Conservation (phyloP, 1,140 invertebrate species). For the Octopus sinensis region DNA sequence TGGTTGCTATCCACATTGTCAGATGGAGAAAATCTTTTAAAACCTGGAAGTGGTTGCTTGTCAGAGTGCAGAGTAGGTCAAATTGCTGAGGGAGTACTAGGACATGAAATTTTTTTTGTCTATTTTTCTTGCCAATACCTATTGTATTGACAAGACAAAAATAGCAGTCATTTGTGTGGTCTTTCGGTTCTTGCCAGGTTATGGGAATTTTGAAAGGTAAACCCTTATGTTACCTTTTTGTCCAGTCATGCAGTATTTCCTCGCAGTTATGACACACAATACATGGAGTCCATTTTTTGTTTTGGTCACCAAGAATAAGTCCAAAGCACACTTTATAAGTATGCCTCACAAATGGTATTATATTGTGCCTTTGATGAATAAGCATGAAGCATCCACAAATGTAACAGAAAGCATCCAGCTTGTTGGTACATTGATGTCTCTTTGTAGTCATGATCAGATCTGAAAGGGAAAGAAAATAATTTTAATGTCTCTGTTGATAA, state of each 20-base stretch:
- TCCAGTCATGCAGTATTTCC: too few relatives aligned
- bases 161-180: not conserved
- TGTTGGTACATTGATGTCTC: not conserved
- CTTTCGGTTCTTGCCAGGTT: not conserved
- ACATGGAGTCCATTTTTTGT: too few relatives aligned
- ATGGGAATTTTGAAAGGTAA: not conserved
- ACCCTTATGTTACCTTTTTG: too few relatives aligned
- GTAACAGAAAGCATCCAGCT: not conserved
- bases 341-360: too few relatives aligned
- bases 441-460: not conserved
- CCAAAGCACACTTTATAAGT: too few relatives aligned
- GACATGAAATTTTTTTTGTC: not conserved
- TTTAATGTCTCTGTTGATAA: not conserved
- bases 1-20: too few relatives aligned
- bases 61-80: not conserved
- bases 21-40: not conserved
- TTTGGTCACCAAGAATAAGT: too few relatives aligned
- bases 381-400: too few relatives aligned
- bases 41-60: not conserved
- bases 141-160: not conserved
- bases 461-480: not conserved
- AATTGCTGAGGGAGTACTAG: not conserved
- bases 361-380: too few relatives aligned
- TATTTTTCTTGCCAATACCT: not conserved
- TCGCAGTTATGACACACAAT: too few relatives aligned